These are phyloP conservation scores for Ophioninae sp. DNA, from an alignment of 2,888 invertebrate genomes.

Conservation along the genomic window DNA sequence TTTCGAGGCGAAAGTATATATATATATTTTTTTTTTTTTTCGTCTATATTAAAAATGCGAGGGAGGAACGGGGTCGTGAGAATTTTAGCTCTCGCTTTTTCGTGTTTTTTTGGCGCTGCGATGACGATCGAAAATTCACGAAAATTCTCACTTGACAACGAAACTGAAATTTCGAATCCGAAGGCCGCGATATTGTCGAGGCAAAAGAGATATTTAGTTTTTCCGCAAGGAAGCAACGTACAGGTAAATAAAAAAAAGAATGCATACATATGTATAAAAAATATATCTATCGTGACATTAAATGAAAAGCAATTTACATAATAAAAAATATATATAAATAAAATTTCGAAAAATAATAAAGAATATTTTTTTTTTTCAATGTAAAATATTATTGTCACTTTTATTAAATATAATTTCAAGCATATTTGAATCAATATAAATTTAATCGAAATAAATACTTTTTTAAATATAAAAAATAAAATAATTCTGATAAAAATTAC, in stretches of 20 bases:
- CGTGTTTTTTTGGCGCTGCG: slow-evolving; percentile 1
- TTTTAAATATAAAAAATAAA: not conserved
- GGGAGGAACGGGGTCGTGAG: not conserved
- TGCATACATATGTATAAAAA: not conserved
- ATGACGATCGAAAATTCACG: not conserved
- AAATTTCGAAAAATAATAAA: not conserved
- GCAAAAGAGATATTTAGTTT: slow-evolving; percentile 83
- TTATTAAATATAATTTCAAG: too few relatives aligned
- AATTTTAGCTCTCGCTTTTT: slow-evolving; percentile 11
- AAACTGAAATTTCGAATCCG: not conserved
- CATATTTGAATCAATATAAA: too few relatives aligned
- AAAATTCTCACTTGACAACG: not conserved
- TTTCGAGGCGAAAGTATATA: not conserved
- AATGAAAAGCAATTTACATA: not conserved
- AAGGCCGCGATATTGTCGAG: slow-evolving; percentile 79
- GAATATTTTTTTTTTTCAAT: not conserved
- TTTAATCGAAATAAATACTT: too few relatives aligned
- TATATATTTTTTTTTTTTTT: not conserved
- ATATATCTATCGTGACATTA: not conserved
- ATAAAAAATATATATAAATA: not conserved
- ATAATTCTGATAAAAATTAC: not conserved
- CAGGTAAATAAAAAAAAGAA: slow-evolving; percentile 81
- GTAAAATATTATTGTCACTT: not conserved
- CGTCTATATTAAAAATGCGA: not conserved
- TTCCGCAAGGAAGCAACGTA: slow-evolving; percentile 85